Evolutionary conservation across 2,113 vertebrate species (phyloP).

Genomic region (Podocnemis expansa): DNA sequence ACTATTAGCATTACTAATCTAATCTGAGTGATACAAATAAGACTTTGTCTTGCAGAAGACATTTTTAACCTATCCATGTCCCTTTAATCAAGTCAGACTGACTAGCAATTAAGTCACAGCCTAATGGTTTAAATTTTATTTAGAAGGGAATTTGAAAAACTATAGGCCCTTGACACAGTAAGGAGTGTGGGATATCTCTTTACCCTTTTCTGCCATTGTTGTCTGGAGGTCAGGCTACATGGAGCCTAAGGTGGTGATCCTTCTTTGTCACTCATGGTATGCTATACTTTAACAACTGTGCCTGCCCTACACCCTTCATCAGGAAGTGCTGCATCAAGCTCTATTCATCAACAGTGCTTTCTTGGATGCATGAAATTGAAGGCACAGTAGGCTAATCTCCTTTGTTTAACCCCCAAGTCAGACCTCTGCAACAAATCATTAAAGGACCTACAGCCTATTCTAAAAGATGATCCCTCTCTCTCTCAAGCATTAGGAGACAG

Average conservation of each 20-base stretch:
- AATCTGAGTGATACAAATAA: neutral
- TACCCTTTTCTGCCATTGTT: neutral
- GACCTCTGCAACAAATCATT: no score
- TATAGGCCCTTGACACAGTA: neutral
- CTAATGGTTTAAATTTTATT: neutral
- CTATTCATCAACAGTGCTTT: neutral
- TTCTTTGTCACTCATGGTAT: neutral
- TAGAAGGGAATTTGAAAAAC: neutral
- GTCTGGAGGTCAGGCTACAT: neutral
- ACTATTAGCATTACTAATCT: neutral
- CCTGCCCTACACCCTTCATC: neutral
- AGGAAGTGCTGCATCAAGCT: neutral
- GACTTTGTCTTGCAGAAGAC: neutral
- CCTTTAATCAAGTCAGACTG: neutral
- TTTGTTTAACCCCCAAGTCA: no score
- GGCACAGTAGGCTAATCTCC: neutral
- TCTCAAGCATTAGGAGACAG: no score
- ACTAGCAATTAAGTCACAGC: neutral
- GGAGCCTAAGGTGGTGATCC: neutral
- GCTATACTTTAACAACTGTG: neutral
- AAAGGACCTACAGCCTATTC: no score
- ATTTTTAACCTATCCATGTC: neutral
- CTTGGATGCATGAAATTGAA: neutral
- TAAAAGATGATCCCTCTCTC: no score
- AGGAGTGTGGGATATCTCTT: neutral